Conservation (phyloP, 1,140 invertebrate species). For the Drosophila kurseongensis region DNA sequence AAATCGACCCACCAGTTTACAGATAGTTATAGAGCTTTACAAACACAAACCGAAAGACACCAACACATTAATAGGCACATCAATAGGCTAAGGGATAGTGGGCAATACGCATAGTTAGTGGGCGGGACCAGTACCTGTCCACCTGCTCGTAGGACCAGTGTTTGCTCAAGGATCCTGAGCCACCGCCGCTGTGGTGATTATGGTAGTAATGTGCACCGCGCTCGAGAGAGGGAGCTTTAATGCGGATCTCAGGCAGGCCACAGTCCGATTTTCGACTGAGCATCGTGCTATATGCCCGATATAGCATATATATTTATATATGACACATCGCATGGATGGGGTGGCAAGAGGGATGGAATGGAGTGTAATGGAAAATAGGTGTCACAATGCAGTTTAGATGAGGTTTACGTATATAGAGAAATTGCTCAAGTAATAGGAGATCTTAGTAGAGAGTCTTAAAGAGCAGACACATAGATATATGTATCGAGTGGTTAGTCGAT, state of each 20-base stretch:
- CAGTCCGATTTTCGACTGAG: constrained; percentile 88
- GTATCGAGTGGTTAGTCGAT: constrained; percentile 22
- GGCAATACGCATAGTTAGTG: constrained; percentile 41
- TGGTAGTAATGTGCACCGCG: constrained; percentile 85
- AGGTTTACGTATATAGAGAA: constrained; percentile 36
- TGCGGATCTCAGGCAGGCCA: constrained; percentile 90
- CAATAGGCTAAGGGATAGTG: constrained; percentile 26
- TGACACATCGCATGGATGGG: constrained; percentile 25
- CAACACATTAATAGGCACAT: constrained; percentile 44
- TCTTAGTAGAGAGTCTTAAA: constrained; percentile 29
- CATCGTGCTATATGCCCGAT: constrained; percentile 56
- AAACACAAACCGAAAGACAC: constrained; percentile 48
- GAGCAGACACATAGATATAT: constrained; percentile 9
- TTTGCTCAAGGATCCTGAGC: constrained; percentile 76
- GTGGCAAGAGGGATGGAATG: constrained; percentile 41
- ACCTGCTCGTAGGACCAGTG: constrained; percentile 84
- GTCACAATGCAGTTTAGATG: constrained; percentile 49
- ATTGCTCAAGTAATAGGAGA: constrained; percentile 33
- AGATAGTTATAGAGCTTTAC: constrained; percentile 30
- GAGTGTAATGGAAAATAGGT: constrained; percentile 36
- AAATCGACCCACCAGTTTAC: constrained; percentile 18
- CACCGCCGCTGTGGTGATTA: constrained; percentile 82
- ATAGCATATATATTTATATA: too few relatives aligned
- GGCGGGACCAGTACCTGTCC: constrained; percentile 76
- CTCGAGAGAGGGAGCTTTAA: constrained; percentile 91